A percentile compares a stretch with the other conserved stretches of the same genome.
phyloP scores from a whole-genome alignment of 1,140 invertebrate genomes.

The Drosophila aff. region DNA sequence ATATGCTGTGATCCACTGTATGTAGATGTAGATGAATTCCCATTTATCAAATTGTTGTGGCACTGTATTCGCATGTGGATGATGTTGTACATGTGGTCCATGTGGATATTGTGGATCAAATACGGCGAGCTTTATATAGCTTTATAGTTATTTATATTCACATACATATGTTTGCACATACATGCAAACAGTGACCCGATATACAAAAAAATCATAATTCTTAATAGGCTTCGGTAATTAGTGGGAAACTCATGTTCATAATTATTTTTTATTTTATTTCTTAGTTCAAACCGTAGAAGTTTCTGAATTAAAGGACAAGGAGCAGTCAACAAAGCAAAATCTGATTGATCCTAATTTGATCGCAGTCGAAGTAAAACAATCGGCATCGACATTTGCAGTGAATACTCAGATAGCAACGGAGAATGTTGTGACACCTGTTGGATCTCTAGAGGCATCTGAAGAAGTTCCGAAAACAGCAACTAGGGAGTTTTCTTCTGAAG shows the following conservation, averaged over 20 bases:
- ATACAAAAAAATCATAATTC: neutral
- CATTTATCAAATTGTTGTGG: too few relatives aligned
- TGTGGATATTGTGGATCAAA: too few relatives aligned
- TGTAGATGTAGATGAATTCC: too few relatives aligned
- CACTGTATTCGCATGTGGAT: too few relatives aligned
- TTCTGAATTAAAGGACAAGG: neutral
- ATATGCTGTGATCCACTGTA: too few relatives aligned
- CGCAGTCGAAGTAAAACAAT: neutral
- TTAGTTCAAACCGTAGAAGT: neutral
- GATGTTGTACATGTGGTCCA: too few relatives aligned
- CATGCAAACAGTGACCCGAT: too few relatives aligned
- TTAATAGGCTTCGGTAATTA: neutral
- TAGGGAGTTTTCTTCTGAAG: neutral
- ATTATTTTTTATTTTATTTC: neutral
- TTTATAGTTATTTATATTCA: too few relatives aligned
- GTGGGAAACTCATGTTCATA: too few relatives aligned
- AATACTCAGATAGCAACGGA: neutral
- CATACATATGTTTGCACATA: too few relatives aligned
- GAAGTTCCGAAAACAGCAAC: neutral
- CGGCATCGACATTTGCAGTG: neutral
- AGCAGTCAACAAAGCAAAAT: neutral
- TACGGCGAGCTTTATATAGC: too few relatives aligned
- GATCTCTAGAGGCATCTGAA: neutral
- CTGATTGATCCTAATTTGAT: neutral
- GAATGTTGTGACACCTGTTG: neutral